phyloP scores from a whole-genome alignment of 2,113 vertebrate genomes.

The Thinocorus orbignyianus region DNA sequence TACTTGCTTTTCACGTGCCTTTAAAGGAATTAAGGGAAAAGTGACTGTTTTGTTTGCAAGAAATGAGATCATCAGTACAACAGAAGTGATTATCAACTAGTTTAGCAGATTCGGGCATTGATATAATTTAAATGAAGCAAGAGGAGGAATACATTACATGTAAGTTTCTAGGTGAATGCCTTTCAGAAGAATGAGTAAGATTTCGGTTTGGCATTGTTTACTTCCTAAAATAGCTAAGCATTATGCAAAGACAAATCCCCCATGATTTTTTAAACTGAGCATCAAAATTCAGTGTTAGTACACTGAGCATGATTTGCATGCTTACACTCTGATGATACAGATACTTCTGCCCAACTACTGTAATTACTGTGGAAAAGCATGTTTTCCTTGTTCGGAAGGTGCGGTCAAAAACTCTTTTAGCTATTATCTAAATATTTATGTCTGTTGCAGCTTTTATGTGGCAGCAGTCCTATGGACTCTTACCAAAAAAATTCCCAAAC shows the following conservation, averaged over 20 bases:
- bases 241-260: not conserved
- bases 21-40: not conserved
- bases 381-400: not conserved
- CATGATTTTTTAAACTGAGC: not conserved
- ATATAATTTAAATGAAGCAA: not conserved
- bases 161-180: not conserved
- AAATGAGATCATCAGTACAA: not conserved
- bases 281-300: not conserved
- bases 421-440: slow-evolving; percentile 13
- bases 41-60: not conserved
- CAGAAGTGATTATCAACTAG: not conserved
- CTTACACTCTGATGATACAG: not conserved
- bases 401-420: not conserved
- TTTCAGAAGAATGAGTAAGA: not conserved
- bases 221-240: not conserved
- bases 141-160: not conserved
- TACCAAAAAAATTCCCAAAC: not conserved
- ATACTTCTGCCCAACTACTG: not conserved
- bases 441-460: slow-evolving; percentile 34
- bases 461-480: not conserved
- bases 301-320: not conserved
- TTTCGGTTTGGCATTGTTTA: not conserved
- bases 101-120: not conserved
- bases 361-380: not conserved
- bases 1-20: not conserved